phyloP scores from a whole-genome alignment of 1,140 invertebrate genomes.

The Melanaphis sacchari region DNA sequence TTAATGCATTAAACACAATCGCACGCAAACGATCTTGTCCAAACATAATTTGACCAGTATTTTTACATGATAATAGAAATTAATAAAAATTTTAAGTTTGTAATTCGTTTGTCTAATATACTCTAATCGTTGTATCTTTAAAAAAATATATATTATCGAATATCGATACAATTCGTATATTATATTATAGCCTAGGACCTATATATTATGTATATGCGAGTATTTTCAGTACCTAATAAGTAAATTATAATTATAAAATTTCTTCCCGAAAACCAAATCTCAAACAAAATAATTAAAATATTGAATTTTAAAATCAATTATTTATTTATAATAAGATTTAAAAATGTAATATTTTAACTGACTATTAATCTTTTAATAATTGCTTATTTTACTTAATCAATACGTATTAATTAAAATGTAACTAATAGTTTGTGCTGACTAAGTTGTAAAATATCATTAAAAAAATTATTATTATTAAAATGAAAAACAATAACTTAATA shows the following conservation, averaged over 20 bases:
- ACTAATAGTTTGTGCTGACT: neutral
- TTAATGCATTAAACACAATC: neutral
- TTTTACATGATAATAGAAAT: no score
- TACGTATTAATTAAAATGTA: neutral
- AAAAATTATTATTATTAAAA: neutral
- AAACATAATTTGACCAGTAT: neutral
- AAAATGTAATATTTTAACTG: neutral
- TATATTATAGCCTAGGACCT: no score
- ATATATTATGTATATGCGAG: no score
- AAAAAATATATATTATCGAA: no score
- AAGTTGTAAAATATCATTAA: neutral
- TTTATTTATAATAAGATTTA: no score
- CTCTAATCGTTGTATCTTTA: neutral
- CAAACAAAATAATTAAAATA: no score
- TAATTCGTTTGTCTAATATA: neutral
- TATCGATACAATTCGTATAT: no score
- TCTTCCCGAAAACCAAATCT: no score
- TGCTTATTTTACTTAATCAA: neutral
- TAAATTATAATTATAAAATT: no score
- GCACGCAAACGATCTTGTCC: neutral
- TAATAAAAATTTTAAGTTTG: no score
- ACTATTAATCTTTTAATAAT: neutral
- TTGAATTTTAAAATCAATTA: neutral
- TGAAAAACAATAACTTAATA: no score
- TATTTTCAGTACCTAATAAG: no score